Percentiles rank a stretch among this genome's conserved stretches.
Evolutionary conservation across 1,140 invertebrate species (phyloP).

Genomic region (Listronotus bonariensis): DNA sequence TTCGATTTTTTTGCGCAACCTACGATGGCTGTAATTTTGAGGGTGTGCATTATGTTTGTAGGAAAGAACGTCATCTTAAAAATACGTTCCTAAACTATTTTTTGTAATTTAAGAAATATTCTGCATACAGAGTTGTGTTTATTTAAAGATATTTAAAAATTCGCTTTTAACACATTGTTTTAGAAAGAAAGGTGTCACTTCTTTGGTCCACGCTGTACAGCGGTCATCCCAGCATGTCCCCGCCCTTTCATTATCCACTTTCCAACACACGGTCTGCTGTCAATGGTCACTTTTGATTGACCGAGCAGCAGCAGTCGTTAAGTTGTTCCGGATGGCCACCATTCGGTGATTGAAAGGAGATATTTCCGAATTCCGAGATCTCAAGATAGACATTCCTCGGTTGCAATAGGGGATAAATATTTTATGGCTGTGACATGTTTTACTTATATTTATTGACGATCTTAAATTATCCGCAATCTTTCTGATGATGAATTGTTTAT

Average conservation of each 20-base stretch:
- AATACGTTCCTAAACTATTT: no score
- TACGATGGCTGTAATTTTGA: no score
- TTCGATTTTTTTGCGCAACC: no score
- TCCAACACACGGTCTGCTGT: conserved; percentile 19
- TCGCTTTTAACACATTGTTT: no score
- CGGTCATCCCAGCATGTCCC: background rate
- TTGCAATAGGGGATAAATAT: conserved; percentile 20
- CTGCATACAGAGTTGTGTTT: no score
- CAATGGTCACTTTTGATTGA: conserved; percentile 30
- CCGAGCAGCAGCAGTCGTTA: conserved; percentile 27
- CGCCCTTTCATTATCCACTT: conserved; percentile 32
- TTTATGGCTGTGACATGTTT: conserved; percentile 19
- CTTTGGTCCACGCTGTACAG: background rate
- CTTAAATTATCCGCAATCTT: no score
- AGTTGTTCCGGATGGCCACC: conserved; percentile 33
- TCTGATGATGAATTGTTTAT: no score
- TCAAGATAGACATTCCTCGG: conserved; percentile 19
- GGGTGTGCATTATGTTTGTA: no score
- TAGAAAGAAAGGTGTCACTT: no score
- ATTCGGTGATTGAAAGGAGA: conserved; percentile 23
- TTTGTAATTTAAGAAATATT: no score
- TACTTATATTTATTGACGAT: background rate
- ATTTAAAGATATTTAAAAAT: no score
- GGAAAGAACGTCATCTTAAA: no score
- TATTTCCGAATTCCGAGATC: conserved; percentile 29